These are phyloP conservation scores for Fopius arisanus DNA, from an alignment of 1,140 invertebrate species.

Conservation along the genomic window DNA sequence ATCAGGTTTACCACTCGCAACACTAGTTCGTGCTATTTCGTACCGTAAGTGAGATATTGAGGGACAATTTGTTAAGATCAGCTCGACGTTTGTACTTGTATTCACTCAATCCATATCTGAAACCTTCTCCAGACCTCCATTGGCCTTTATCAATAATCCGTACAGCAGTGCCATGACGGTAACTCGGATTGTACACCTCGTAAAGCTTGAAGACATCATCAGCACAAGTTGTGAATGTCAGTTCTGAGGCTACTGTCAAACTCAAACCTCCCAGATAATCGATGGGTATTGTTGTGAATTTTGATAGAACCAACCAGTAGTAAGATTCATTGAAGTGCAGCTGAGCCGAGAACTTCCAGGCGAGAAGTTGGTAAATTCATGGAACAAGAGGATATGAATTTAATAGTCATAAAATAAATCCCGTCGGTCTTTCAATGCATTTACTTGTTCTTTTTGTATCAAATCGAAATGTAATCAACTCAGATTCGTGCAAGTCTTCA, in stretches of 20 bases:
- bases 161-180: constrained; percentile 62
- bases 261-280: constrained; percentile 38
- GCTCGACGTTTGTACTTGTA: constrained; percentile 61
- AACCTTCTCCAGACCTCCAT: constrained; percentile 52
- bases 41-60: constrained; percentile 65
- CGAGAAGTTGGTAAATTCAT: no score
- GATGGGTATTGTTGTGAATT: constrained; percentile 25
- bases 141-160: constrained; percentile 63
- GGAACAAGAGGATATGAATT: no score
- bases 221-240: constrained; percentile 37
- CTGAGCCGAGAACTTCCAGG: not conserved
- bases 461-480: no score
- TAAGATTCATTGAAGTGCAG: constrained; percentile 49
- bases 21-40: no score
- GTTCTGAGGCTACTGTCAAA: constrained; percentile 44
- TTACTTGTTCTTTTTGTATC: no score
- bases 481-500: no score
- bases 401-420: no score
- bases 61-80: constrained; percentile 62
- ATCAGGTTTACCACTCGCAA: no score
- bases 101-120: constrained; percentile 43
- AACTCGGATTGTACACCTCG: constrained; percentile 63
- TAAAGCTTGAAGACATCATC: constrained; percentile 40
- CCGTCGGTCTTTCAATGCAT: no score
- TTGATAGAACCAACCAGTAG: constrained; percentile 43